Base-by-base conservation (phyloP, 2,797 vertebrate genomes). In the Delichon dasypus region DNA sequence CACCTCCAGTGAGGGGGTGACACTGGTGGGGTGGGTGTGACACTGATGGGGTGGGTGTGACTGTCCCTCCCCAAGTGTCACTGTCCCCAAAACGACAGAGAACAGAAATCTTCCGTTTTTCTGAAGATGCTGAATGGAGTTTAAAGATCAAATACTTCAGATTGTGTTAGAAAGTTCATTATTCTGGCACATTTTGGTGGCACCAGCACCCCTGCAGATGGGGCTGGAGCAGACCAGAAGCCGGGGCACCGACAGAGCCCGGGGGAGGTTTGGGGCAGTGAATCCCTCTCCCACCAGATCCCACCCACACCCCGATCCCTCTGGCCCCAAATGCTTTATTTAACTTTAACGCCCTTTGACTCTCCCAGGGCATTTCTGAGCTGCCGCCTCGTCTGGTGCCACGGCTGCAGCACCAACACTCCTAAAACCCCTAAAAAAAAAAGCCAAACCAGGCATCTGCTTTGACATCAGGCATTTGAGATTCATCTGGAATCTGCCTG, bases 271-370 rank as follows among this genome's bases (percentile, higher is more conserved):
- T 29, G 12, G 57, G 27, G 48, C 67, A 45, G 15, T 4, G 27
- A 62, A 29, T n/a, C 4, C 7, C 0, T 0, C 16, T 81, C 7
- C 4, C 1, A 1, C 7, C 80, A 21, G 29, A 4, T 66, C 29
- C 51, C 54, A 16, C 27, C 32, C 13, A 11, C 19, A 7, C n/a
- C 1, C 38, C 13, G 18, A 42, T 21, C 55, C 32, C 47, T 65
- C 32, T 23, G 40, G 13, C 29, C 25, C 5, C 0, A 48, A 50
- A 27, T 11, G 9, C 13, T 83, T 78, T 51, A 27, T 40, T 61
- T 29, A 20, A 38, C 13, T 36, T 30, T 10, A 60, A 58, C 1
- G 4, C 84, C 51, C 3, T 8, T 50, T 64, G 76, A 34, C 30
- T 36, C 53, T 15, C 30, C 15, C 5, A 3, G 60, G 55, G n/a